phyloP scores from a whole-genome alignment of 2,888 invertebrate genomes.

The Linnaemya vulpina region DNA sequence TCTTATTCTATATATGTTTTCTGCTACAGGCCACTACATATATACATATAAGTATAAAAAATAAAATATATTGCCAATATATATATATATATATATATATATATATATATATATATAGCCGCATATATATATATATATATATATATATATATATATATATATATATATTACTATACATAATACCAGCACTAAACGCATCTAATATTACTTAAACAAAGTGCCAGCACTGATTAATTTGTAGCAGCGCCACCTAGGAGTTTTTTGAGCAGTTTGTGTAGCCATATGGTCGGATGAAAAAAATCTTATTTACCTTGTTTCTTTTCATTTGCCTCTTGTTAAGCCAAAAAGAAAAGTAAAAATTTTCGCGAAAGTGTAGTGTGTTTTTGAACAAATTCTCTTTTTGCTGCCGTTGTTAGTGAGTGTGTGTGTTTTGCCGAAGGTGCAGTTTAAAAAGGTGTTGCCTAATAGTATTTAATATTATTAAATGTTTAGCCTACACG shows the following conservation, averaged over 20 bases:
- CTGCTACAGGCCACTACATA: too few relatives aligned
- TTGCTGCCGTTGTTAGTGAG: slow-evolving; percentile 32
- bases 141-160: too few relatives aligned
- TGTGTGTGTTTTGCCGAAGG: slow-evolving; percentile 28
- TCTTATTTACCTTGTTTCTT: slow-evolving; percentile 5
- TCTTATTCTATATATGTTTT: too few relatives aligned
- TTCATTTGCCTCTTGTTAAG: neutral
- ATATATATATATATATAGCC: too few relatives aligned
- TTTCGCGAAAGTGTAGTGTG: slow-evolving; percentile 44
- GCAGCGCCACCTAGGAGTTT: neutral
- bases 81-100: too few relatives aligned
- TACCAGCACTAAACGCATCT: too few relatives aligned
- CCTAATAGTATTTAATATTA: slow-evolving; percentile 10
- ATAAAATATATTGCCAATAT: too few relatives aligned
- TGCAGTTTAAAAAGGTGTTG: slow-evolving; percentile 56
- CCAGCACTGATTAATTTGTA: neutral
- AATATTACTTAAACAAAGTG: neutral
- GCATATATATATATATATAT: too few relatives aligned
- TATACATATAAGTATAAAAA: too few relatives aligned
- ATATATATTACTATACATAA: too few relatives aligned
- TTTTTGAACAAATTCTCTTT: slow-evolving; percentile 17
- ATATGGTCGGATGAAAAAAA: neutral
- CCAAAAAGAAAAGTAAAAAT: slow-evolving; percentile 1
- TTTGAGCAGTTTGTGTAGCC: neutral
- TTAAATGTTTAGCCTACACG: neutral